These are phyloP conservation scores for Sepiola atlantica DNA, from an alignment of 2,888 invertebrate species.

Conservation along the genomic window DNA sequence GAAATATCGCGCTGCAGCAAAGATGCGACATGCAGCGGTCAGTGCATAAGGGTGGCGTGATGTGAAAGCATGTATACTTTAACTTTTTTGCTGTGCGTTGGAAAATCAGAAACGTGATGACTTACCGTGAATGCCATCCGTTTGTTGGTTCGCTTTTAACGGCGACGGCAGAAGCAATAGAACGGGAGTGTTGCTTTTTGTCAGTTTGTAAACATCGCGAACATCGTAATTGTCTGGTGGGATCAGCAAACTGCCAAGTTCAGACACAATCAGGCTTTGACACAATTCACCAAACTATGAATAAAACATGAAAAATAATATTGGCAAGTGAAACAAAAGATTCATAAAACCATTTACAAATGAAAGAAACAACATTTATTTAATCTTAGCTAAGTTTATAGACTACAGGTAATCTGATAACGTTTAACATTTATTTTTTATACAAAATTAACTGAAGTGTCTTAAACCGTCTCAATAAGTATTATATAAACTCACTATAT, in stretches of 20 bases:
- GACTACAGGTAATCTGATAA: no score
- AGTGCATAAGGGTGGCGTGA: no score
- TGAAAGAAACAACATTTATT: no score
- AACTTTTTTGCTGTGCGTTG: no score
- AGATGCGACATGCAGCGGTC: no score
- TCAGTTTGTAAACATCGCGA: constrained; percentile 62
- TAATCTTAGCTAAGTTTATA: no score
- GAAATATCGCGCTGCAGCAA: no score
- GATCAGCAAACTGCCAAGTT: constrained; percentile 67
- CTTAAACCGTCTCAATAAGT: no score
- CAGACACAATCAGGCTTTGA: constrained; percentile 66
- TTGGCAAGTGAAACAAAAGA: neutral
- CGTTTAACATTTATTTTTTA: no score
- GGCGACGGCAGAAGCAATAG: constrained; percentile 67
- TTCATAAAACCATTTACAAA: no score
- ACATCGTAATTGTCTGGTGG: constrained; percentile 67
- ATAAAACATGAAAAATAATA: neutral
- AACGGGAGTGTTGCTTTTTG: constrained; percentile 65
- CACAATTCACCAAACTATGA: neutral
- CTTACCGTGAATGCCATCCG: constrained; percentile 63
- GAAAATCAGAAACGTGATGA: neutral
- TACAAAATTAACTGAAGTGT: no score
- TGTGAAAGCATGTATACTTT: neutral
- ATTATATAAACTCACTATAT: no score
- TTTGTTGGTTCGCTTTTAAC: constrained; percentile 52